These are phyloP conservation scores for Aphaenogaster ashmeadi DNA, from an alignment of 1,140 invertebrate genomes.

Conservation along the genomic window DNA sequence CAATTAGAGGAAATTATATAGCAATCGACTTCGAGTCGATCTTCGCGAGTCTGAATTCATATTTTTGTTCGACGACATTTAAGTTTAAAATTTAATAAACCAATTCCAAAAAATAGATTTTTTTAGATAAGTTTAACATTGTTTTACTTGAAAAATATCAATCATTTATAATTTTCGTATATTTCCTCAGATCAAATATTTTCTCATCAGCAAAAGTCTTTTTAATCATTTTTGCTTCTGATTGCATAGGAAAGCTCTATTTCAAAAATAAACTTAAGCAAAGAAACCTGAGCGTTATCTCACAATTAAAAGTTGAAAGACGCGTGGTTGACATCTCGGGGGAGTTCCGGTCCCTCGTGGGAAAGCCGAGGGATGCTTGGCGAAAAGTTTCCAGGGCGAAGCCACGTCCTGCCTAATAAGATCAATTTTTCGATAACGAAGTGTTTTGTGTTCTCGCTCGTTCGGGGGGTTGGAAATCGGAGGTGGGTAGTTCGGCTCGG, in stretches of 20 bases:
- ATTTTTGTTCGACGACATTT: neutral
- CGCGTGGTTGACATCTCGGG: neutral
- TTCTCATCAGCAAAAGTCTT: neutral
- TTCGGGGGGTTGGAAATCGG: slow-evolving; percentile 13
- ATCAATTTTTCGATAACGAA: slow-evolving; percentile 86
- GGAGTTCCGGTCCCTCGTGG: slow-evolving; percentile 52
- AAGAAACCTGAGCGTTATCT: neutral
- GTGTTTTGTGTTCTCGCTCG: slow-evolving; percentile 71
- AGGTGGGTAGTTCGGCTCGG: slow-evolving; percentile 32
- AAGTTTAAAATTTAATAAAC: neutral
- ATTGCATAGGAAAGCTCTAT: neutral
- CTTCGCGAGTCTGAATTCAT: neutral
- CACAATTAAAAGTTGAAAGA: slow-evolving; percentile 34
- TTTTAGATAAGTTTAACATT: neutral
- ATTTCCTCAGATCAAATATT: neutral
- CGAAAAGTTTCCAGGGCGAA: slow-evolving; percentile 62
- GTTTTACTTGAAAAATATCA: neutral
- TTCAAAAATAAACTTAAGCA: neutral
- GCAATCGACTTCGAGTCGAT: neutral
- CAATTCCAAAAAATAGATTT: neutral
- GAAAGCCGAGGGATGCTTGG: slow-evolving; percentile 67
- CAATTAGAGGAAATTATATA: neutral
- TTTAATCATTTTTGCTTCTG: neutral
- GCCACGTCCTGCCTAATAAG: slow-evolving; percentile 78
- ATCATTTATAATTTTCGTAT: neutral